Percentiles rank a stretch among this genome's conserved stretches.
These are phyloP conservation scores for Chlorops oryzae DNA, from an alignment of 1,140 invertebrate species.

Conservation along the genomic window DNA sequence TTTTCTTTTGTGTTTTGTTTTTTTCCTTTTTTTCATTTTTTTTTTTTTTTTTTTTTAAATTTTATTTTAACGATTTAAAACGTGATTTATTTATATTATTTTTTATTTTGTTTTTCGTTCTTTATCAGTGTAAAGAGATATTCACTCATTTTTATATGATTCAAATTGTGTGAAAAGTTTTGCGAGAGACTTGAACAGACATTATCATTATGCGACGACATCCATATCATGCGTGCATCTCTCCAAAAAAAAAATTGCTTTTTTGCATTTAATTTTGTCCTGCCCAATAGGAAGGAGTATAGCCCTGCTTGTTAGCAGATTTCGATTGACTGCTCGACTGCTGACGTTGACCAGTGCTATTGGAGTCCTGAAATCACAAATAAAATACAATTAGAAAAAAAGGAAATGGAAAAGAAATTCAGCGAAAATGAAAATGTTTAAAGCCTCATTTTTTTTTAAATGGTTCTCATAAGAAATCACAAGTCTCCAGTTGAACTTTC, in stretches of 20 bases:
- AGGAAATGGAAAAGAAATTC: constrained; percentile 6
- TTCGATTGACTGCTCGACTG: constrained; percentile 63
- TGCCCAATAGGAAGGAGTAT: constrained; percentile 59
- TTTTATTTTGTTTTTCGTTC: neutral
- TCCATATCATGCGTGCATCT: no score
- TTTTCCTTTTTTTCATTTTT: constrained; percentile 1
- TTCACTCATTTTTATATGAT: no score
- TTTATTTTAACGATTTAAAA: constrained; percentile 1
- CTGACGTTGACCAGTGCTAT: constrained; percentile 60
- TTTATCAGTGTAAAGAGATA: no score
- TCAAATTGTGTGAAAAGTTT: no score
- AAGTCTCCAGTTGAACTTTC: no score
- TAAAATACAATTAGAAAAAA: constrained; percentile 9
- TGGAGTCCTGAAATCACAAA: constrained; percentile 55
- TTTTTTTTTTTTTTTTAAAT: constrained; percentile 1
- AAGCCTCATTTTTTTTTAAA: no score
- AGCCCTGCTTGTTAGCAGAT: constrained; percentile 59
- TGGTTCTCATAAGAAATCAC: no score
- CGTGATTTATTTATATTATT: neutral
- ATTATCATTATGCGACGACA: no score
- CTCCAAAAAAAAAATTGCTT: no score
- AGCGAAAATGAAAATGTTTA: no score
- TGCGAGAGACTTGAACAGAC: no score
- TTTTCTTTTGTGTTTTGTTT: no score
- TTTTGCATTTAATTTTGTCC: constrained; percentile 57